A percentile compares a stretch with the other conserved stretches of the same genome.
These are phyloP conservation scores for Brotula barbata DNA, from an alignment of 2,797 vertebrate genomes.

Conservation along the genomic window DNA sequence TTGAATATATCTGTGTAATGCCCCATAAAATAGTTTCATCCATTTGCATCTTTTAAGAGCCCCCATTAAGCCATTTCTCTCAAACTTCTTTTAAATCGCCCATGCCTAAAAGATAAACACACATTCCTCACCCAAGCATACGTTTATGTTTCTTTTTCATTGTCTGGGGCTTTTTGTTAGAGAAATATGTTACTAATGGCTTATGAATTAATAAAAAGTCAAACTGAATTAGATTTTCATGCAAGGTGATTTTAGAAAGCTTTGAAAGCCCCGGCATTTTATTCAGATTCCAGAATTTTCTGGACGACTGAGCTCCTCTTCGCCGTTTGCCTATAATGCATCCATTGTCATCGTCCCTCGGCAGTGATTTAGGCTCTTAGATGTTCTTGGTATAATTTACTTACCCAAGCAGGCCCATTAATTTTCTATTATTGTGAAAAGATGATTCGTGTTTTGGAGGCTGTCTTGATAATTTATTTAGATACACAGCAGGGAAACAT, in stretches of 20 bases:
- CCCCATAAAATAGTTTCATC: slow-evolving; percentile 68
- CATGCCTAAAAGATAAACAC: slow-evolving; percentile 79
- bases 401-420: slow-evolving; percentile 77
- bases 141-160: slow-evolving; percentile 55
- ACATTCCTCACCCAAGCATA: slow-evolving; percentile 70
- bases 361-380: slow-evolving; percentile 57
- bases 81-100: slow-evolving; percentile 75
- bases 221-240: slow-evolving; percentile 81
- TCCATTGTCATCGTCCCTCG: slow-evolving; percentile 72
- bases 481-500: slow-evolving; percentile 79
- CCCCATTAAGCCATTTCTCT: slow-evolving; percentile 65
- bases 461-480: slow-evolving; percentile 86
- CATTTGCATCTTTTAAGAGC: slow-evolving; percentile 73
- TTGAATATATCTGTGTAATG: slow-evolving; percentile 72
- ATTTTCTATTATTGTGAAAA: slow-evolving; percentile 85
- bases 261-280: slow-evolving; percentile 74
- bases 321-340: slow-evolving; percentile 70
- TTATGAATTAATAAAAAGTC: slow-evolving; percentile 85
- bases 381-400: slow-evolving; percentile 80
- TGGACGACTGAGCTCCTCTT: slow-evolving; percentile 73
- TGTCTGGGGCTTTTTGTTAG: slow-evolving; percentile 80
- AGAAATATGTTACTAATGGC: slow-evolving; percentile 84
- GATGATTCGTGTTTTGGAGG: slow-evolving; percentile 82
- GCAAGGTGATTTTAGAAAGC: slow-evolving; percentile 79
- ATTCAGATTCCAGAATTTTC: slow-evolving; percentile 81